Conservation (phyloP, 1,140 invertebrate genomes). For the Choristoneura fumiferana region DNA sequence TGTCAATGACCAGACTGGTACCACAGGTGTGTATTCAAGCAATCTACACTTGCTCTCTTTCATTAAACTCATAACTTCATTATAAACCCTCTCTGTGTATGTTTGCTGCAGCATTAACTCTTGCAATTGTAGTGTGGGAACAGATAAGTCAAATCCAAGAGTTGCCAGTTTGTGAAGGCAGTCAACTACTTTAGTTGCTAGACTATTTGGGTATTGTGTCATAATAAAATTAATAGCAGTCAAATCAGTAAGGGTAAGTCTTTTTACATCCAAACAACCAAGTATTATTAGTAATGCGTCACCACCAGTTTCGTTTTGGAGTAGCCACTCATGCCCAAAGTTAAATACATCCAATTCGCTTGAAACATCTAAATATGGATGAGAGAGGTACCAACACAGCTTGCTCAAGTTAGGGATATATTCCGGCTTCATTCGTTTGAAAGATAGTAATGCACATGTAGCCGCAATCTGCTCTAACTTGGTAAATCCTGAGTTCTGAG, state of each 20-base stretch:
- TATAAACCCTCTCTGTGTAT: constrained; percentile 58
- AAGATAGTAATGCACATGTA: constrained; percentile 51
- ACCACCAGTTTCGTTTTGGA: constrained; percentile 42
- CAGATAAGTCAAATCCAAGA: constrained; percentile 29
- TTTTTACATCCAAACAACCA: constrained; percentile 57
- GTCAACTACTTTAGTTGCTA: constrained; percentile 56
- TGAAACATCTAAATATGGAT: constrained; percentile 54
- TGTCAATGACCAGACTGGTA: constrained; percentile 49
- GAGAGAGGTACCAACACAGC: constrained; percentile 64
- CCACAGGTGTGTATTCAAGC: constrained; percentile 40
- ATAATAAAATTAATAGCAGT: constrained; percentile 40
- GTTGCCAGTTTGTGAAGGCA: constrained; percentile 37
- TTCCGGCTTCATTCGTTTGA: constrained; percentile 56
- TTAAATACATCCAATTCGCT: constrained; percentile 58
- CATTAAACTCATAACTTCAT: constrained; percentile 47
- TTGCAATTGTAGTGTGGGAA: constrained; percentile 24
- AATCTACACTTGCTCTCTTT: constrained; percentile 43
- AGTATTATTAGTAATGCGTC: constrained; percentile 56
- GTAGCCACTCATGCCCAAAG: constrained; percentile 62
- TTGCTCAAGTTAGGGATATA: constrained; percentile 48
- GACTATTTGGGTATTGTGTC: constrained; percentile 45
- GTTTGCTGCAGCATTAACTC: constrained; percentile 43
- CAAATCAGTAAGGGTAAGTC: constrained; percentile 38
- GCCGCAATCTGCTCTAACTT: constrained; percentile 47
- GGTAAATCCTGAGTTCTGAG: constrained; percentile 44